Evolutionary conservation across 1,140 invertebrate genomes (phyloP).

Genomic region (Arctopsyche grandis): DNA sequence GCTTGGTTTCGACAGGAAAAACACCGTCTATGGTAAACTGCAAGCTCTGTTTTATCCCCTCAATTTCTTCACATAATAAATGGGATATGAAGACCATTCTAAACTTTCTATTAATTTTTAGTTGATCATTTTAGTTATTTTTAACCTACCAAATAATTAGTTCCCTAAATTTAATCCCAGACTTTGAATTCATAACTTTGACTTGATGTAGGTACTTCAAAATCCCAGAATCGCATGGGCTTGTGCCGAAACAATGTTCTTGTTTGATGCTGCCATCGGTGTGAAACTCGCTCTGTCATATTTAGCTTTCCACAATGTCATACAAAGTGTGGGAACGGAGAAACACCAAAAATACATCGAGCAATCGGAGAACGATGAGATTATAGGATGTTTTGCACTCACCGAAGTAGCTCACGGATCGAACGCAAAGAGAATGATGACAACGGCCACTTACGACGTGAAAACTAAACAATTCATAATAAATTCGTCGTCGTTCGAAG

Average conservation of each 20-base stretch:
- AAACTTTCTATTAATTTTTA: no score
- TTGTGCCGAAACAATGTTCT: constrained; percentile 69
- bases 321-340: constrained; percentile 68
- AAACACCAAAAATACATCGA: constrained; percentile 72
- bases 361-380: constrained; percentile 68
- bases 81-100: no score
- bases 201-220: no score
- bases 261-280: constrained; percentile 75
- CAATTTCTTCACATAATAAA: no score
- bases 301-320: constrained; percentile 68
- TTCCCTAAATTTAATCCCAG: no score
- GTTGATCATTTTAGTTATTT: no score
- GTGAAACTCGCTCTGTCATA: constrained; percentile 73
- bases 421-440: constrained; percentile 85
- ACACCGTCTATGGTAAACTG: no score
- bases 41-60: no score
- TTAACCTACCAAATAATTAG: no score
- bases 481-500: constrained; percentile 85
- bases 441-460: constrained; percentile 82
- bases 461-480: constrained; percentile 81
- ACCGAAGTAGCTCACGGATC: constrained; percentile 91
- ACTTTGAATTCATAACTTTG: no score
- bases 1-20: no score
- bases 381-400: constrained; percentile 81
- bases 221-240: constrained; percentile 63